phyloP scores from a whole-genome alignment of 2,888 invertebrate genomes.

The Chalcis sispes region DNA sequence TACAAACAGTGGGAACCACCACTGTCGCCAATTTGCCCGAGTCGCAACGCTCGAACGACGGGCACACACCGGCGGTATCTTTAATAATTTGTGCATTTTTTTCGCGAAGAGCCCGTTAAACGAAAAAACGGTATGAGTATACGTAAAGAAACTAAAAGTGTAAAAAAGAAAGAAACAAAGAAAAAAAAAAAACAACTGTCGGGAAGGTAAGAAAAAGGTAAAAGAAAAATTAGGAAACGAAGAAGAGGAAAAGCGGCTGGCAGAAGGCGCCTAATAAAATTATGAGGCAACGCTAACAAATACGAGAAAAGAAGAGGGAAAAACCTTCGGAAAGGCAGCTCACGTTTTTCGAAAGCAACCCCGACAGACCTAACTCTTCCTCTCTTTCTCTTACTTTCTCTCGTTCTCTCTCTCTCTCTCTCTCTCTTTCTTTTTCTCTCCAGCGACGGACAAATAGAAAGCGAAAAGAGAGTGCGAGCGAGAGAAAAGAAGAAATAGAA shows the following conservation, averaged over 20 bases:
- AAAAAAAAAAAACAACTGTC: neutral
- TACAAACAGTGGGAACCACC: slow-evolving; percentile 13
- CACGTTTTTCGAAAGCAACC: slow-evolving; percentile 50
- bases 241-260: slow-evolving; percentile 31
- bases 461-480: slow-evolving; percentile 21
- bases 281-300: slow-evolving; percentile 54
- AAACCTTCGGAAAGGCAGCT: slow-evolving; percentile 35
- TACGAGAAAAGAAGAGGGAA: slow-evolving; percentile 43
- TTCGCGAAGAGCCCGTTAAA: slow-evolving; percentile 48
- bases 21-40: slow-evolving; percentile 26
- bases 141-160: slow-evolving; percentile 28
- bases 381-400: no score
- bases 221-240: slow-evolving; percentile 18
- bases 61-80: slow-evolving; percentile 9
- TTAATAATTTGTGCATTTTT: slow-evolving; percentile 50
- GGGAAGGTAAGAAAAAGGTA: neutral
- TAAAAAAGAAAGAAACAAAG: slow-evolving; percentile 14
- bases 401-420: neutral
- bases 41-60: neutral
- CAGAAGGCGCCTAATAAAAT: slow-evolving; percentile 55
- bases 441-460: slow-evolving; percentile 34
- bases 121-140: slow-evolving; percentile 45
- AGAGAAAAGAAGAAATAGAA: no score
- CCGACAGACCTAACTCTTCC: no score
- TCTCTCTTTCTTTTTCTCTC: neutral